Percentiles rank a stretch among this genome's conserved stretches.
These are phyloP conservation scores for Peromyscus californicus DNA, from an alignment of 2,113 vertebrate species.

Conservation along the genomic window DNA sequence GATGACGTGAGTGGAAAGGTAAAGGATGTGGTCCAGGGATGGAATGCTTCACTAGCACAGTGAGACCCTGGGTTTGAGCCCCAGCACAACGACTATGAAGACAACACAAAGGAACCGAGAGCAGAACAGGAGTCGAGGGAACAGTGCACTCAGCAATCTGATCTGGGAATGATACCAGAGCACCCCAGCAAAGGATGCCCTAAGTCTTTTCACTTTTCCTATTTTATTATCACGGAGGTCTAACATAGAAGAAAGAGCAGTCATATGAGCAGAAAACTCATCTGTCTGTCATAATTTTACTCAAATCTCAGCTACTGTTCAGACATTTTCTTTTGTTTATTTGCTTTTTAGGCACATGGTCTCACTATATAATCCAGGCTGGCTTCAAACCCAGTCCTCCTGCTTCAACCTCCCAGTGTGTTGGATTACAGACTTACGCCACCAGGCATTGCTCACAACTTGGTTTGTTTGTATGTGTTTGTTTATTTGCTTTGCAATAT, in stretches of 20 bases:
- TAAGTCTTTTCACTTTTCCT: neutral
- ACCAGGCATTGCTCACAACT: neutral
- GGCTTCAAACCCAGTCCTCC: neutral
- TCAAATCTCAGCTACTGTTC: neutral
- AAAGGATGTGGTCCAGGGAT: too few relatives aligned
- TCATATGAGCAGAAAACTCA: constrained; percentile 26
- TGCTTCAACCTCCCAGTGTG: neutral
- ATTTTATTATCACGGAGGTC: neutral
- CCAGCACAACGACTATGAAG: neutral
- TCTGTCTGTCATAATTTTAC: neutral
- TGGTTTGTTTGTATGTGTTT: neutral
- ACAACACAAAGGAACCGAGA: neutral
- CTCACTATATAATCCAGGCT: neutral
- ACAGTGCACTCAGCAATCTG: neutral
- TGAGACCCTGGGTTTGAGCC: neutral
- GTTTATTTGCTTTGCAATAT: neutral
- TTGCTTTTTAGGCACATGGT: neutral
- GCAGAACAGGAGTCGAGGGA: neutral
- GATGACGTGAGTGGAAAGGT: neutral
- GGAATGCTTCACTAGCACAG: neutral
- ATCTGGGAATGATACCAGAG: constrained; percentile 35
- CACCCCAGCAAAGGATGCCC: neutral
- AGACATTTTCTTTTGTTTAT: neutral
- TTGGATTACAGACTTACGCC: neutral
- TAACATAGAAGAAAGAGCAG: neutral